phyloP scores from a whole-genome alignment of 2,888 invertebrate species.

The Autographa gamma region DNA sequence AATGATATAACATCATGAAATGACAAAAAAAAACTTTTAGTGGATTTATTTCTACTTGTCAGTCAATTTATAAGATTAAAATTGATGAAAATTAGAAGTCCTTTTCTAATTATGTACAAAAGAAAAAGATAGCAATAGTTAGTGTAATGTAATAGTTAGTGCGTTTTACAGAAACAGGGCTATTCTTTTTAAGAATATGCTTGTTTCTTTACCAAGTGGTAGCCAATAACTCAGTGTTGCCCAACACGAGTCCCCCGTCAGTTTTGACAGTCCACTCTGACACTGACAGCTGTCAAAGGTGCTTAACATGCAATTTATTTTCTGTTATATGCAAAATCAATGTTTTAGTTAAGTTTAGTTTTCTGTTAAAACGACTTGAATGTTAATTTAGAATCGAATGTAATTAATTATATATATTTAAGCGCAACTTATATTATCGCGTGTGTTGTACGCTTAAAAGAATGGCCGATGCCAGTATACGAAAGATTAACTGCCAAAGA shows the following conservation, averaged over 20 bases:
- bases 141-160: too few species aligned
- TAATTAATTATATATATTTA: conserved; percentile 51
- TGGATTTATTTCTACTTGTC: too few species aligned
- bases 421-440: conserved; percentile 45
- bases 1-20: too few species aligned
- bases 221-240: background rate
- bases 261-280: conserved; percentile 44
- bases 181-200: too few species aligned
- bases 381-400: conserved; percentile 50
- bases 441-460: conserved; percentile 40
- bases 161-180: too few species aligned
- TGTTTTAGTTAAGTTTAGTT: conserved; percentile 51
- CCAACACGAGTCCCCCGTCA: conserved; percentile 15
- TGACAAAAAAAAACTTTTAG: too few species aligned
- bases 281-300: conserved; percentile 50
- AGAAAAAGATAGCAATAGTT: too few species aligned
- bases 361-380: conserved; percentile 52
- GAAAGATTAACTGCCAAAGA: conserved; percentile 74
- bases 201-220: background rate
- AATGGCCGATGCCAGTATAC: conserved; percentile 63
- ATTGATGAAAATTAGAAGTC: too few species aligned
- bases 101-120: too few species aligned
- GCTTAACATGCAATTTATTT: conserved; percentile 44
- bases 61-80: too few species aligned
- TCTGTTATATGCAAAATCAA: conserved; percentile 50